phyloP scores from a whole-genome alignment of 2,888 invertebrate genomes.

The Syritta pipiens region DNA sequence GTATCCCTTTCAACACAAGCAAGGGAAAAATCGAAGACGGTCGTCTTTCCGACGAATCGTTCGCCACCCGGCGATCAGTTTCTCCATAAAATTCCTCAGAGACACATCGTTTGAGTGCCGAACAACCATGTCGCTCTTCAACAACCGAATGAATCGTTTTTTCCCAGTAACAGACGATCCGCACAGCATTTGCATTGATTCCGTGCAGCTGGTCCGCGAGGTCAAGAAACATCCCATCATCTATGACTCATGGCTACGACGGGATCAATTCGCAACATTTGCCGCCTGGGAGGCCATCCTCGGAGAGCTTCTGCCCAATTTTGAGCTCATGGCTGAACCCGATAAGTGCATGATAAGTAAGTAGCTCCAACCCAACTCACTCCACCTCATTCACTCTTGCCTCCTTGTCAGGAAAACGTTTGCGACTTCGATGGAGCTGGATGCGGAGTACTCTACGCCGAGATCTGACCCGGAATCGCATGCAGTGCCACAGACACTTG shows the following conservation, averaged over 20 bases:
- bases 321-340: background rate
- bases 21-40: too few species aligned
- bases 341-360: constrained; percentile 8
- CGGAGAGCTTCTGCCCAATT: background rate
- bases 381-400: background rate
- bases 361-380: background rate
- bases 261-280: background rate
- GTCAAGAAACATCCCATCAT: constrained; percentile 11
- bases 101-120: background rate
- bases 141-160: background rate
- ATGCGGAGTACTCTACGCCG: background rate
- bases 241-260: background rate
- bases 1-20: too few species aligned
- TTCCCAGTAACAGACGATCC: background rate
- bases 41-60: too few species aligned
- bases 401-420: background rate
- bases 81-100: too few species aligned
- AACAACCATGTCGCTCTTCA: background rate
- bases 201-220: background rate
- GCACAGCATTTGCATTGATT: background rate
- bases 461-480: background rate
- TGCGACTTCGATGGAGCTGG: constrained; percentile 7
- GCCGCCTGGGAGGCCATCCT: constrained; percentile 1
- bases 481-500: background rate
- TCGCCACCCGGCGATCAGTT: too few species aligned